phyloP scores from a whole-genome alignment of 92 coral and sea anemone genomes.

The Siderastrea siderea region DNA sequence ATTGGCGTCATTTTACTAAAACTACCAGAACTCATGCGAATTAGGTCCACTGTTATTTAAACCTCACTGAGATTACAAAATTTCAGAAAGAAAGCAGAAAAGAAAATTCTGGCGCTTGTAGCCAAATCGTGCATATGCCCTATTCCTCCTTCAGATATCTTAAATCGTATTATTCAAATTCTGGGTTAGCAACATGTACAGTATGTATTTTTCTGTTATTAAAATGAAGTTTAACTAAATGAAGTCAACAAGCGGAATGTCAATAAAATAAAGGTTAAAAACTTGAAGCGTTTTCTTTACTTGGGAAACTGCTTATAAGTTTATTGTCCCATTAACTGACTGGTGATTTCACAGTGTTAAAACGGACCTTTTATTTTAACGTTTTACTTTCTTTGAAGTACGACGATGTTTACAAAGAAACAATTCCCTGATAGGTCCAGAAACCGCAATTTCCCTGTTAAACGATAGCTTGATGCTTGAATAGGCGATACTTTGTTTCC shows the following conservation, averaged over 20 bases:
- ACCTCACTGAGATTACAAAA: no score
- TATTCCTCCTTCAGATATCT: not conserved
- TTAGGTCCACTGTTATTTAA: no score
- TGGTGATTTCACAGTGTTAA: no score
- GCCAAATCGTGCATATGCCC: not conserved
- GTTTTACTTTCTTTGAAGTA: not conserved
- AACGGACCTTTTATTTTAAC: no score
- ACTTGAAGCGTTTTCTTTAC: not conserved
- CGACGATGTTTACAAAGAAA: not conserved
- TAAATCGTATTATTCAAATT: slow-evolving; percentile 2
- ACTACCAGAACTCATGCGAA: no score
- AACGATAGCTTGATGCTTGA: not conserved
- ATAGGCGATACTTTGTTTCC: no score
- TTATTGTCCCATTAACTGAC: no score
- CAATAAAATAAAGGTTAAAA: slow-evolving; percentile 11
- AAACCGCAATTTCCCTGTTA: not conserved
- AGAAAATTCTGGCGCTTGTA: no score
- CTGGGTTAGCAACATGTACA: slow-evolving; percentile 26
- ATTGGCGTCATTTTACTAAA: no score
- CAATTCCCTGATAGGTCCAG: not conserved
- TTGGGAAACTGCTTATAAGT: not conserved
- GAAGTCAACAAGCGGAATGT: slow-evolving; percentile 19
- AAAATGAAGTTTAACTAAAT: not conserved
- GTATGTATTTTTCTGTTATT: slow-evolving; percentile 48
- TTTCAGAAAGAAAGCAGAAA: no score